Evolutionary conservation across 2,113 vertebrate genomes (phyloP).

Genomic region (Embiotoca jacksoni): DNA sequence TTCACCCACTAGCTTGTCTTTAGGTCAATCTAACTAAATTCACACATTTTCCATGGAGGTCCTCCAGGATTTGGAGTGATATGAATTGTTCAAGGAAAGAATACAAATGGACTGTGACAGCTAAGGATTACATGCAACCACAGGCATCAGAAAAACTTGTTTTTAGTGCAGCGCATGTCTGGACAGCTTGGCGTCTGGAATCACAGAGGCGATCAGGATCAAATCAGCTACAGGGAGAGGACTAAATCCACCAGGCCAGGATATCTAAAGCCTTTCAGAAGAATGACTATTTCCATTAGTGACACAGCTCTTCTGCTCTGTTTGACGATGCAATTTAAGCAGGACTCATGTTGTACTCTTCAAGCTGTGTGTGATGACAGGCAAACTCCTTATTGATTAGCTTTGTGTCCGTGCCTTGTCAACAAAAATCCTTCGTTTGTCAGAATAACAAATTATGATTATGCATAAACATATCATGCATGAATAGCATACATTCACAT

Average conservation of each 20-base stretch:
- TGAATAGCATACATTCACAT: neutral
- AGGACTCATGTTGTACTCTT: neutral
- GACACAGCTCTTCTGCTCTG: conserved; percentile 23
- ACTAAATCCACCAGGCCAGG: conserved; percentile 36
- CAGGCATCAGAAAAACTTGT: conserved; percentile 56
- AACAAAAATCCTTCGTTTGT: neutral
- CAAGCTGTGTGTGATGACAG: conserved; percentile 8
- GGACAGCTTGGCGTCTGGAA: conserved; percentile 44
- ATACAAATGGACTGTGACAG: conserved; percentile 64
- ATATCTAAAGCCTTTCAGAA: conserved; percentile 3
- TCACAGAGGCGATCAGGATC: conserved; percentile 19
- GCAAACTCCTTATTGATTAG: conserved; percentile 7
- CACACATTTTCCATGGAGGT: conserved; percentile 66
- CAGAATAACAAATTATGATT: conserved; percentile 7
- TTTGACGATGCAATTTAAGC: conserved; percentile 17
- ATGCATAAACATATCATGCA: conserved; percentile 16
- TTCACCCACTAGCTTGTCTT: conserved; percentile 58
- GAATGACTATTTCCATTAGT: conserved; percentile 18
- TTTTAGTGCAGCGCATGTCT: conserved; percentile 40
- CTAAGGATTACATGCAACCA: conserved; percentile 47
- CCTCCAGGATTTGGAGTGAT: conserved; percentile 59
- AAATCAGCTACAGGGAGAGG: conserved; percentile 37
- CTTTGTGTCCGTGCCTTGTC: neutral
- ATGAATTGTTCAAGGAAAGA: conserved; percentile 51
- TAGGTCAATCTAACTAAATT: conserved; percentile 65